Evolutionary conservation across 1,140 invertebrate genomes (phyloP).

Genomic region (Cotesia glomerata): DNA sequence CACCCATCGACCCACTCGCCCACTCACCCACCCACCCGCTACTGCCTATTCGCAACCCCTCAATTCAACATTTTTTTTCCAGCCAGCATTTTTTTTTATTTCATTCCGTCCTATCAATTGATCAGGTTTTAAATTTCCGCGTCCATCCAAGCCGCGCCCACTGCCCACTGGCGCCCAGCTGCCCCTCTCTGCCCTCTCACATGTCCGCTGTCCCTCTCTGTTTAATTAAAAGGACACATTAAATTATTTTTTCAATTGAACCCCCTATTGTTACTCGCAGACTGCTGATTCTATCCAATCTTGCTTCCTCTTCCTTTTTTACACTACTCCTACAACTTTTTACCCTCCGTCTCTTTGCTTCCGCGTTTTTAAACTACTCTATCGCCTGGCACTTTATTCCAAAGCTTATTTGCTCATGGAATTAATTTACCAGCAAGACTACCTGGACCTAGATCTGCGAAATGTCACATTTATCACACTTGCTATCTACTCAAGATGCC

Average conservation of each 20-base stretch:
- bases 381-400: no score
- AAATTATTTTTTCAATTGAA: conserved; percentile 65
- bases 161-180: conserved; percentile 38
- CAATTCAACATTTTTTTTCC: conserved; percentile 57
- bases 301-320: conserved; percentile 32
- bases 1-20: conserved; percentile 33
- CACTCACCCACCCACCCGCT: conserved; percentile 34
- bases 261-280: conserved; percentile 62
- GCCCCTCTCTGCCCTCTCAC: conserved; percentile 38
- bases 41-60: conserved; percentile 47
- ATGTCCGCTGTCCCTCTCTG: conserved; percentile 51
- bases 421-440: no score
- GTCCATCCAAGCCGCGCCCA: conserved; percentile 59
- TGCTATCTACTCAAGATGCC: conserved; percentile 10
- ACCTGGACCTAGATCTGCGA: no score
- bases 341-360: conserved; percentile 1
- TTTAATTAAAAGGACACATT: conserved; percentile 64
- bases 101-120: conserved; percentile 65
- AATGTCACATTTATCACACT: no score
- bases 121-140: conserved; percentile 65
- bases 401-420: no score
- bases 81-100: conserved; percentile 28
- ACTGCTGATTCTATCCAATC: conserved; percentile 62
- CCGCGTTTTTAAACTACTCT: no score
- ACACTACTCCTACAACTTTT: neutral